Evolutionary conservation across 2,888 invertebrate species (phyloP).

Genomic region (Scaptomyza tumidula): DNA sequence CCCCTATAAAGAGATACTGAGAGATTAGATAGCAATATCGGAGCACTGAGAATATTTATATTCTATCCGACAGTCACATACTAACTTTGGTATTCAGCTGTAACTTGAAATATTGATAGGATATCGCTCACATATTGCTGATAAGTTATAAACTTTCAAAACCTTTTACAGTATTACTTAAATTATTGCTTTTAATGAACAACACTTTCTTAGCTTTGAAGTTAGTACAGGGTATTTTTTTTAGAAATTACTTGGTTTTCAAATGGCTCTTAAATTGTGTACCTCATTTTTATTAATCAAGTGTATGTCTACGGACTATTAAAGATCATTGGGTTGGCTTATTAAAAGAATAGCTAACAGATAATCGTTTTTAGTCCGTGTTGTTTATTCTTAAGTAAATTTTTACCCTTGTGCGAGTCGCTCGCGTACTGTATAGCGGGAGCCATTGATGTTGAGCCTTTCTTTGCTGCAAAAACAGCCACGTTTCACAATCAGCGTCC

Average conservation of each 20-base stretch:
- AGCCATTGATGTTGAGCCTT: slow-evolving; percentile 88
- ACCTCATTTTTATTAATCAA: background rate
- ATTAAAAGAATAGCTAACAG: background rate
- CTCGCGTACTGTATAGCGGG: slow-evolving; percentile 89
- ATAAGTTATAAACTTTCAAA: background rate
- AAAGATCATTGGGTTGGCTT: background rate
- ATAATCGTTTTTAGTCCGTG: background rate
- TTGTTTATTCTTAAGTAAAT: slow-evolving; percentile 15
- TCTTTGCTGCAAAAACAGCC: slow-evolving; percentile 92
- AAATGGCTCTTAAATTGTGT: background rate
- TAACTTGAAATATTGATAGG: background rate
- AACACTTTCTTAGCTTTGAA: background rate
- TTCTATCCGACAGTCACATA: background rate
- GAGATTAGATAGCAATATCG: slow-evolving; percentile 44
- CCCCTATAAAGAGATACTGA: slow-evolving; percentile 86
- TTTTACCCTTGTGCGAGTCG: slow-evolving; percentile 90
- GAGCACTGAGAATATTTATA: slow-evolving; percentile 1
- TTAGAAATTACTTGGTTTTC: background rate
- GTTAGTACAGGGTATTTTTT: background rate
- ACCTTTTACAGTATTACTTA: background rate
- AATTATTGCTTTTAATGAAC: background rate
- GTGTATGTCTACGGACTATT: background rate
- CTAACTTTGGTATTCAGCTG: background rate
- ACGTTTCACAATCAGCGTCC: slow-evolving; percentile 89
- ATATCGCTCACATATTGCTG: background rate